These are phyloP conservation scores for Sebastes paucispinis DNA, from an alignment of 2,797 vertebrate genomes.

Conservation along the genomic window DNA sequence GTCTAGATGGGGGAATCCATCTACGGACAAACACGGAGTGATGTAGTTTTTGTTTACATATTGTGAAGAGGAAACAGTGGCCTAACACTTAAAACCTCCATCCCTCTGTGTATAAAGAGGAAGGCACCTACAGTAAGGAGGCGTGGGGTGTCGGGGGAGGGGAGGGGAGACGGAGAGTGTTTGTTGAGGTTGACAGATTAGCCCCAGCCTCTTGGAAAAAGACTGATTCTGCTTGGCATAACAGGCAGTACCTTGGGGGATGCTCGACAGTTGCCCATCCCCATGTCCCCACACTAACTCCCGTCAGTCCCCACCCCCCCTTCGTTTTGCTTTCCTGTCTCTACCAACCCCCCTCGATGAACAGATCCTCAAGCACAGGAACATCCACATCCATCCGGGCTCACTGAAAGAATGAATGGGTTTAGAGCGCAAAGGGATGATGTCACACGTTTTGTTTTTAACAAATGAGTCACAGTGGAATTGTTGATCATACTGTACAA, in stretches of 20 bases:
- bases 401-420: conserved; percentile 32
- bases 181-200: conserved; percentile 83
- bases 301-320: conserved; percentile 60
- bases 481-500: conserved; percentile 33
- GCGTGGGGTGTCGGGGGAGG: conserved; percentile 26
- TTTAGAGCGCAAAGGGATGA: conserved; percentile 42
- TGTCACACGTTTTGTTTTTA: conserved; percentile 40
- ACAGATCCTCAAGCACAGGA: conserved; percentile 63
- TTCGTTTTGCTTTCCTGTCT: conserved; percentile 67
- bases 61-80: background rate
- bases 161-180: conserved; percentile 47
- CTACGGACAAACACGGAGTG: background rate
- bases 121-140: conserved; percentile 47
- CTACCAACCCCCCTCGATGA: conserved; percentile 78
- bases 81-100: conserved; percentile 17
- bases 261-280: conserved; percentile 80
- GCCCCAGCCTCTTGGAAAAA: conserved; percentile 74
- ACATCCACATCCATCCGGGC: conserved; percentile 54
- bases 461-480: conserved; percentile 46
- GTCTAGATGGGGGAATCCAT: background rate
- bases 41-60: background rate
- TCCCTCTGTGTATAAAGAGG: conserved; percentile 43
- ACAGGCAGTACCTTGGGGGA: conserved; percentile 79
- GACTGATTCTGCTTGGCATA: conserved; percentile 83
- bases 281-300: conserved; percentile 66